Base-by-base conservation (phyloP, 2,113 vertebrate species). In the Cephalopterus ornatus region DNA sequence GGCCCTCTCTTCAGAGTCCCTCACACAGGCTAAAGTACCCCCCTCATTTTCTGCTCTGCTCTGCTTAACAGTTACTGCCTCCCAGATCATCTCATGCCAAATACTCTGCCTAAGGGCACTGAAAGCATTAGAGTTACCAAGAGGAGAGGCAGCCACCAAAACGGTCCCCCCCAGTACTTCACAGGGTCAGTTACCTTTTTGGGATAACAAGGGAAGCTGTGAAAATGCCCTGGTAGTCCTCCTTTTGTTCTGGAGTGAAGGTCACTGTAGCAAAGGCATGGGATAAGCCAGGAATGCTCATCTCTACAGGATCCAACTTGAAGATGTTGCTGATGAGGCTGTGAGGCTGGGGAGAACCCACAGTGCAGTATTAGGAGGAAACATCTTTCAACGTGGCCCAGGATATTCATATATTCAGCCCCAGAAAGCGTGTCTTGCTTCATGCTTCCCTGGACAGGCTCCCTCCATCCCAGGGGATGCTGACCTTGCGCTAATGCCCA, bases 161-260 rank as follows among this genome's bases (percentile, higher is more conserved):
- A 75, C 33, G 18, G 22, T 20, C 19, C 47, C 46, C 47, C 26
- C 63, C 42, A 42, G 0, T 55, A 33, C 41, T 62, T 83, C 66
- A 21, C 11, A 13, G 42, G 9, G 12, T 11, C 22, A 30, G 3
- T 92, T 98, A 99, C 99, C 98, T 98, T 85, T 89, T 65, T 18
- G 84, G 14, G 39, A 94, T 95, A 18, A 99, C 98, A 33, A 99
- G 55, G 10, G 95, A 95, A 56, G 98, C 98, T 91, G 99, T 98
- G 32, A 99, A 99, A 63, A 97, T 77, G 26, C 98, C 99, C 35
- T 97, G 94, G 91, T 99, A 98, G 41, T 46, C 95, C 97, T 98
- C 98, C 97, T 99, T 97, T 4, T 83, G 67, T 50, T 97, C 98
- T 0, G 99, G 99, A 26, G 96, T 97, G 95, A 99, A 99, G 88